Percentiles rank a stretch among this genome's conserved stretches.
phyloP scores from a whole-genome alignment of 2,888 invertebrate species.

The Philereme vetulata region DNA sequence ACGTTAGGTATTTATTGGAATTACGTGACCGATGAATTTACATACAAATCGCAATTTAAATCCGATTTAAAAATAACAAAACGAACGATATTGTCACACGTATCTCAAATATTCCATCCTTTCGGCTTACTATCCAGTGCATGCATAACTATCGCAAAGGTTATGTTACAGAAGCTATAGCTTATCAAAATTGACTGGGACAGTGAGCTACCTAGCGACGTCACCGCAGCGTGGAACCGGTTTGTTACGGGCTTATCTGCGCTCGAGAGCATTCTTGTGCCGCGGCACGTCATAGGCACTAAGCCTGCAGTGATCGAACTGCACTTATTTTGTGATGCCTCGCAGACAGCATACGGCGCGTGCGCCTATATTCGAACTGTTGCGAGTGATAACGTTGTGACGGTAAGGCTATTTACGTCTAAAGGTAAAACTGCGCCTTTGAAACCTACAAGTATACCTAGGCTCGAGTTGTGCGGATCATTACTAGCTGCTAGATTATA shows the following conservation, averaged over 20 bases:
- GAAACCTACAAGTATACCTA: background rate
- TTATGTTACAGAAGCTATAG: conserved; percentile 14
- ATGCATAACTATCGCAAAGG: no score
- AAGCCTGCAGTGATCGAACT: no score
- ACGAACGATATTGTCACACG: no score
- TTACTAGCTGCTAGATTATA: no score
- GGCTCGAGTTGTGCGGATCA: no score
- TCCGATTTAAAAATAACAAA: conserved; percentile 7
- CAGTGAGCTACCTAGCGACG: conserved; percentile 5
- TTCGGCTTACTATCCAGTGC: no score
- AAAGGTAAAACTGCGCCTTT: conserved; percentile 44
- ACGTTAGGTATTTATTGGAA: conserved; percentile 29
- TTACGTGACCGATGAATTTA: conserved; percentile 17
- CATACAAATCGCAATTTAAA: conserved; percentile 10
- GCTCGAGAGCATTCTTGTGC: background rate
- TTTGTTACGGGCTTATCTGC: conserved; percentile 6
- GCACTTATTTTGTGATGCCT: no score
- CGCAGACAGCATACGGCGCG: conserved; percentile 6
- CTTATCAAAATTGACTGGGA: conserved; percentile 29
- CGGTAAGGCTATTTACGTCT: conserved; percentile 16
- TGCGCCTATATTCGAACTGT: conserved; percentile 9
- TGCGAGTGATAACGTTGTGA: background rate
- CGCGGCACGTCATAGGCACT: no score
- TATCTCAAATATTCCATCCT: no score
- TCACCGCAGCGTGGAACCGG: conserved; percentile 9